Evolutionary conservation across 2,113 vertebrate species (phyloP), one percentile per base, ranked within the genome.

Genomic region (Merops nubicus): DNA sequence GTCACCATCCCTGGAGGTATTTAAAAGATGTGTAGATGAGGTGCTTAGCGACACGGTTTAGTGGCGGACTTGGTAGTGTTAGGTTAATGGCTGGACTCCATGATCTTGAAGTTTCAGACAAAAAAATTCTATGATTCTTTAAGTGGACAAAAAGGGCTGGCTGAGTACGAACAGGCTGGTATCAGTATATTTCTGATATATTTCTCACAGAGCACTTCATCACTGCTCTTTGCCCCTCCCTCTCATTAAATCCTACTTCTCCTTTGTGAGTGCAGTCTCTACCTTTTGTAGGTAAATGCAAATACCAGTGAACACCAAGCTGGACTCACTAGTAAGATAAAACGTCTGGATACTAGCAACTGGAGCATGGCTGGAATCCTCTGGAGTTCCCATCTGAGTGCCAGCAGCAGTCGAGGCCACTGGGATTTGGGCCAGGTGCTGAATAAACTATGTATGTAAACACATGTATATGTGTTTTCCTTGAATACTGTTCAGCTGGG

Each of bases 401-500:
- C 25, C 43, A 54, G 56, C 31, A 73, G 34, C 28, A 50, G 5
- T 15, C 21, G 25, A 74, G 26, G 17, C 28, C 40, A 43, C 36
- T 33, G 34, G 18, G 15, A 63, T 59, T 48, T 34, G 15, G 40
- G 23, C 4, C 23, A 43, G 26, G 4, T 43, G 9, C 42, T 73
- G 38, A 28, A 53, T 25, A 33, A 57, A 56, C 8, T 25, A 20
- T 12, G 42, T 40, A 4, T 12, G 26, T 13, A 68, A 73, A 56
- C 14, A 50, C 5, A 4, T 1, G 1, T 2, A 4, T 7, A 9
- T 10, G 11, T 12, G 8, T 15, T 7, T 26, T 53, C 23, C 31
- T 77, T 42, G 36, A 63, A 12, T 20, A 34, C 9, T 11, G 15
- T 31, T 6, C 33, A 89, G 45, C 28, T 34, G 25, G 25, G 18